These are phyloP conservation scores for Syritta pipiens DNA, from an alignment of 2,888 invertebrate genomes.

Conservation along the genomic window DNA sequence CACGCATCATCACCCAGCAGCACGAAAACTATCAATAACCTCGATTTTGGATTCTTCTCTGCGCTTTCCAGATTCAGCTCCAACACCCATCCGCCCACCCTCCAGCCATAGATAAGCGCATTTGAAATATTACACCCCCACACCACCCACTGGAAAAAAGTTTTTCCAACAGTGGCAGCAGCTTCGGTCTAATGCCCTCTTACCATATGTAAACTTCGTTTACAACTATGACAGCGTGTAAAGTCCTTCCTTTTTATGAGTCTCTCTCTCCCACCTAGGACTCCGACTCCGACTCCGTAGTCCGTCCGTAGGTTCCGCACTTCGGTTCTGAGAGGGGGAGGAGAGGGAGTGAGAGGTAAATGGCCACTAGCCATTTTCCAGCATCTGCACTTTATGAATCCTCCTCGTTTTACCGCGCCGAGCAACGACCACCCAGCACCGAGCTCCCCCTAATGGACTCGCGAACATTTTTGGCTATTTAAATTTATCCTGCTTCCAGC, in stretches of 20 bases:
- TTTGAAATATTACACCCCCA: conserved; percentile 65
- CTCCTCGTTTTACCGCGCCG: not conserved
- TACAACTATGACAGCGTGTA: conserved; percentile 65
- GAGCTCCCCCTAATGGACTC: conserved; percentile 54
- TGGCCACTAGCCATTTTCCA: conserved; percentile 66
- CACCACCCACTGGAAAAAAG: conserved; percentile 31
- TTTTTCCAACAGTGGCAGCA: conserved; percentile 17
- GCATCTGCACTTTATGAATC: conserved; percentile 67
- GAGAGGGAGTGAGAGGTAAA: conserved; percentile 57
- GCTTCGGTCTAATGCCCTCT: conserved; percentile 56
- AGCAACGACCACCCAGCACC: not conserved
- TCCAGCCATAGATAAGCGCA: conserved; percentile 51
- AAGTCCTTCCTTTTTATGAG: conserved; percentile 61
- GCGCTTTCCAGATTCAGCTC: too few relatives aligned
- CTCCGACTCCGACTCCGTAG: conserved; percentile 25
- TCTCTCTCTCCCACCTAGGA: conserved; percentile 27
- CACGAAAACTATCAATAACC: conserved; percentile 45
- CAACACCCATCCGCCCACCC: too few relatives aligned
- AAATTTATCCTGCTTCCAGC: conserved; percentile 47
- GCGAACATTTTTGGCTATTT: conserved; percentile 68
- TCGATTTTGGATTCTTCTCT: conserved; percentile 45
- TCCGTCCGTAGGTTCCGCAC: conserved; percentile 24
- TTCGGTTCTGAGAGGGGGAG: conserved; percentile 14
- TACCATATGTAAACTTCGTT: conserved; percentile 65
- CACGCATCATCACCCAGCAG: conserved; percentile 33